Evolutionary conservation across 2,797 vertebrate species (phyloP).

Genomic region (Sylvia borin): DNA sequence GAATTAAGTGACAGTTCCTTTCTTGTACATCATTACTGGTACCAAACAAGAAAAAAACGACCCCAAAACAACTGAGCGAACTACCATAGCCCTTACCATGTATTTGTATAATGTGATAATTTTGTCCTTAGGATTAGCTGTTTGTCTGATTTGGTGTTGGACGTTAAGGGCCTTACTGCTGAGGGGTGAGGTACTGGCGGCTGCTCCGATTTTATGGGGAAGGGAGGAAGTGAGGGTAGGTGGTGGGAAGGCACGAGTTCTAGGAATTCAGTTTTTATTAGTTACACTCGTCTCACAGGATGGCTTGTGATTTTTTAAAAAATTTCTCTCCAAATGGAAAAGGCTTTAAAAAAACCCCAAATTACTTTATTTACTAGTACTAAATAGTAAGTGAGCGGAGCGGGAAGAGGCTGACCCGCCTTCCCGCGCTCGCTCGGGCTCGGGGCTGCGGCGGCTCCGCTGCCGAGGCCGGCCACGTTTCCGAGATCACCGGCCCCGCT

Average conservation of each 20-base stretch:
- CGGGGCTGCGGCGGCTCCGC: not conserved
- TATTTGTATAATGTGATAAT: not conserved
- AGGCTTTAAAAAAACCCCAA: not conserved
- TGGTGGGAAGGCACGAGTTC: not conserved
- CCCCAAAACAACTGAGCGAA: not conserved
- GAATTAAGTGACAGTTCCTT: not conserved
- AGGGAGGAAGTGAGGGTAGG: not conserved
- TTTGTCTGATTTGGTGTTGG: not conserved
- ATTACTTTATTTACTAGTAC: not conserved
- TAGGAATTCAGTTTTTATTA: not conserved
- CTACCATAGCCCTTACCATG: fast-evolving
- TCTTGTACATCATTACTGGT: not conserved
- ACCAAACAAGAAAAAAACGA: not conserved
- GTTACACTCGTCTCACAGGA: not conserved
- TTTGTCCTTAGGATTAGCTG: not conserved
- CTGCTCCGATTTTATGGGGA: not conserved
- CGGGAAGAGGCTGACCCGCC: no score
- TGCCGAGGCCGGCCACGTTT: not conserved
- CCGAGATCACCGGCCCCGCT: no score
- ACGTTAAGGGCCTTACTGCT: not conserved
- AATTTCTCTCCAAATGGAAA: not conserved
- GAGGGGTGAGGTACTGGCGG: not conserved
- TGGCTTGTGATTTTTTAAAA: not conserved
- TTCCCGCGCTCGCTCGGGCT: no score
- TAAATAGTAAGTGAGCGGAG: not conserved